Evolutionary conservation across 2,113 vertebrate species (phyloP), one percentile per base, ranked within the genome.

Genomic region (Phalacrocorax carbo): DNA sequence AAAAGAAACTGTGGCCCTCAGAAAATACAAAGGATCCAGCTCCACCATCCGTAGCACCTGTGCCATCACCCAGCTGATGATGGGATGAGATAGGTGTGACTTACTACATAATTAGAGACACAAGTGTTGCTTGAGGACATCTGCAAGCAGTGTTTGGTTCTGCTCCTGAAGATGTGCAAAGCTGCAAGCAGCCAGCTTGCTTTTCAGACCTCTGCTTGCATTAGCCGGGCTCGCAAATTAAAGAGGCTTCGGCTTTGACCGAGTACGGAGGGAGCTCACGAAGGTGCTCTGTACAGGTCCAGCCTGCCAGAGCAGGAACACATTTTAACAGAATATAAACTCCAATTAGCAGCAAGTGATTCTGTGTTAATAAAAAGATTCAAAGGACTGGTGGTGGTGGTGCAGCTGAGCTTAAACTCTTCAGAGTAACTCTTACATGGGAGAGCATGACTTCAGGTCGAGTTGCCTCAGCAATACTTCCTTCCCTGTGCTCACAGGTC

Each of bases 211-310:
- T 36, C 29, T 68, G 55, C 38, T 15, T 30, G 9, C 1, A 0
- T 60, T 36, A 23, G 46, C 15, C 5, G 27, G 19, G 51, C 51
- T 81, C 10, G 1, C 46, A 62, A 13, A 70, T 6, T 10, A 2
- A 32, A 49, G 52, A 16, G 10, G 21, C 19, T 66, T 40, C 42
- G 17, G 38, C 15, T 38, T 32, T n/a, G 38, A 30, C 6, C 1
- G 1, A 3, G 29, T 1, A 0, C 52, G 2, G 8, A 54, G 34
- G 15, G 18, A 71, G 26, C n/a, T 40, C 69, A 8, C 10, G 3
- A 44, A 78, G 6, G 30, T 29, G 36, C 16, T 51, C 40, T 4
- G 30, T 4, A 16, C 49, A 16, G 49, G 46, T 7, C 46, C 3
- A 2, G 48, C 0, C 0, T 30, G 40, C 30, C 8, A 2, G 23